phyloP scores from a whole-genome alignment of 2,113 vertebrate species.

The Meleagris gallopavo region DNA sequence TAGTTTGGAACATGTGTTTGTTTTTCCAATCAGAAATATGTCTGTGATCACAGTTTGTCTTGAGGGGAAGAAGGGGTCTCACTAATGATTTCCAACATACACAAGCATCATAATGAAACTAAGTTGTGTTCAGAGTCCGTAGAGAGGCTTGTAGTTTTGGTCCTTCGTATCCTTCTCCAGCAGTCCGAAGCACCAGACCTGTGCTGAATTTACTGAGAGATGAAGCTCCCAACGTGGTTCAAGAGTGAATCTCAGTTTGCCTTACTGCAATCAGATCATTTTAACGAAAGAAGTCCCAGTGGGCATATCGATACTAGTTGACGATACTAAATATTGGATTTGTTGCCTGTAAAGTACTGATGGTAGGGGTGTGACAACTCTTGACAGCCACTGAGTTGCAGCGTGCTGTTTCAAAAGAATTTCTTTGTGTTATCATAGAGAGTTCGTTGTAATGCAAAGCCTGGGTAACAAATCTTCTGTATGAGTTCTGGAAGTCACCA shows the following conservation, averaged over 20 bases:
- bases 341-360: conserved; percentile 29
- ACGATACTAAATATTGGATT: neutral
- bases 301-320: conserved; percentile 7
- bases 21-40: neutral
- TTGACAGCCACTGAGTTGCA: conserved; percentile 4
- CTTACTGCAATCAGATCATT: conserved; percentile 1
- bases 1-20: neutral
- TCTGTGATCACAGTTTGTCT: neutral
- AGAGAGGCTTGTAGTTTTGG: neutral
- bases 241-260: conserved; percentile 5
- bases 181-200: neutral
- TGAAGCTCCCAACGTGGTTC: conserved; percentile 6
- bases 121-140: neutral
- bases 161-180: conserved; percentile 4
- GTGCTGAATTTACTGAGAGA: neutral
- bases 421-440: neutral
- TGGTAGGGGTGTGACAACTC: neutral
- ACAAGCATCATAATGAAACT: neutral
- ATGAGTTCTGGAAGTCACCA: neutral
- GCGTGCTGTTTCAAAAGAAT: neutral
- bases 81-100: neutral
- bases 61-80: neutral
- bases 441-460: conserved; percentile 39
- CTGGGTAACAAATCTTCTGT: neutral
- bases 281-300: conserved; percentile 44